Conservation (phyloP, 2,888 invertebrate species). For the Cephus runcator region DNA sequence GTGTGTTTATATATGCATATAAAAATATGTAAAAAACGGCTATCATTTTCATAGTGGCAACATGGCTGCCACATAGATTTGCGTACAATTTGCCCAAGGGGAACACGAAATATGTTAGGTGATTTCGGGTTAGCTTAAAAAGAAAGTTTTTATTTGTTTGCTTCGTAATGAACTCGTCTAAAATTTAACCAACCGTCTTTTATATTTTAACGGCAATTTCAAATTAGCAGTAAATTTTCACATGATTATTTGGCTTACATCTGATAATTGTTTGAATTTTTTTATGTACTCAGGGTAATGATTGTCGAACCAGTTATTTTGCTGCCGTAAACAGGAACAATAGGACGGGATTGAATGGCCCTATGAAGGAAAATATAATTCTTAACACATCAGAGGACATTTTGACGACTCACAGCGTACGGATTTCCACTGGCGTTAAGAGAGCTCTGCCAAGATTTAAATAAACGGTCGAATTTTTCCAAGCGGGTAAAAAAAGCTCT, state of each 20-base stretch:
- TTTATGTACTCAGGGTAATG: neutral
- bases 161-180: neutral
- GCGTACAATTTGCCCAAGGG: neutral
- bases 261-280: neutral
- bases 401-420: neutral
- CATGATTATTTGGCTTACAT: neutral
- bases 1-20: neutral
- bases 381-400: neutral
- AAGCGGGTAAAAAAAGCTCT: neutral
- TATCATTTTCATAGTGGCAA: neutral
- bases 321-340: neutral
- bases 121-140: neutral
- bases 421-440: neutral
- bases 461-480: neutral
- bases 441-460: neutral
- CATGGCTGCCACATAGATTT: neutral
- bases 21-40: neutral
- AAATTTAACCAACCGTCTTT: neutral
- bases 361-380: neutral
- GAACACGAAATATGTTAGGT: neutral
- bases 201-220: neutral
- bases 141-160: neutral
- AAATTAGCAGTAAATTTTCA: neutral
- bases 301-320: neutral
- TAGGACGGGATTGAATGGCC: neutral